A percentile compares a stretch with the other conserved stretches of the same genome.
Evolutionary conservation across 1,140 invertebrate species (phyloP).

Genomic region (Drosophila lini): DNA sequence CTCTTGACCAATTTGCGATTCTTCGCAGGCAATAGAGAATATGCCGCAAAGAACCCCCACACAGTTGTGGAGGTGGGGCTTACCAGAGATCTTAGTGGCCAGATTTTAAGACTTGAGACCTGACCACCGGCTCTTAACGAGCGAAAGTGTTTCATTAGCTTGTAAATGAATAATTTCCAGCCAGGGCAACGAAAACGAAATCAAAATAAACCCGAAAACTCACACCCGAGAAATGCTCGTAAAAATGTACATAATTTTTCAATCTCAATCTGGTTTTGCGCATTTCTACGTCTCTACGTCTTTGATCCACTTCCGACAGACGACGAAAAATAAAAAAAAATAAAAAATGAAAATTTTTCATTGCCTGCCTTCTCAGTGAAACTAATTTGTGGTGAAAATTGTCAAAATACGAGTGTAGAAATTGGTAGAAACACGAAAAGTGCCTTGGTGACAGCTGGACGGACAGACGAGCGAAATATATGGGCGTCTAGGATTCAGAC

Average conservation of each 20-base stretch:
- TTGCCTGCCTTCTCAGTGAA: constrained; percentile 56
- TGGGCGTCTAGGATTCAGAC: constrained; percentile 44
- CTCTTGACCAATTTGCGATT: constrained; percentile 67
- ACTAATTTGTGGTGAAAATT: constrained; percentile 71
- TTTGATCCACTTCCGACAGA: constrained; percentile 72
- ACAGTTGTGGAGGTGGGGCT: constrained; percentile 28
- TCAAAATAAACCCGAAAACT: constrained; percentile 49
- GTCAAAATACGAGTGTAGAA: constrained; percentile 43
- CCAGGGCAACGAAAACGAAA: constrained; percentile 58
- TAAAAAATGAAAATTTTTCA: constrained; percentile 47
- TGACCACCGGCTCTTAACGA: constrained; percentile 59
- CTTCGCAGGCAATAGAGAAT: constrained; percentile 2
- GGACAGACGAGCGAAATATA: constrained; percentile 30
- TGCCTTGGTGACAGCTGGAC: constrained; percentile 33
- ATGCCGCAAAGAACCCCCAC: constrained; percentile 22
- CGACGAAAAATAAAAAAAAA: constrained; percentile 25
- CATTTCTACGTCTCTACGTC: constrained; percentile 45
- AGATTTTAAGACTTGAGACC: constrained; percentile 5
- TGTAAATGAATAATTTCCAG: constrained; percentile 55
- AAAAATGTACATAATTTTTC: constrained; percentile 75
- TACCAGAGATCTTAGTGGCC: constrained; percentile 12
- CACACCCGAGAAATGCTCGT: constrained; percentile 42
- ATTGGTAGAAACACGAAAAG: constrained; percentile 35
- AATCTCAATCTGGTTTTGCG: constrained; percentile 54
- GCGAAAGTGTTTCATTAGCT: constrained; percentile 75